Evolutionary conservation across 2,888 invertebrate species (phyloP), one percentile per base, ranked within the genome.

Genomic region (Fragum fragum): DNA sequence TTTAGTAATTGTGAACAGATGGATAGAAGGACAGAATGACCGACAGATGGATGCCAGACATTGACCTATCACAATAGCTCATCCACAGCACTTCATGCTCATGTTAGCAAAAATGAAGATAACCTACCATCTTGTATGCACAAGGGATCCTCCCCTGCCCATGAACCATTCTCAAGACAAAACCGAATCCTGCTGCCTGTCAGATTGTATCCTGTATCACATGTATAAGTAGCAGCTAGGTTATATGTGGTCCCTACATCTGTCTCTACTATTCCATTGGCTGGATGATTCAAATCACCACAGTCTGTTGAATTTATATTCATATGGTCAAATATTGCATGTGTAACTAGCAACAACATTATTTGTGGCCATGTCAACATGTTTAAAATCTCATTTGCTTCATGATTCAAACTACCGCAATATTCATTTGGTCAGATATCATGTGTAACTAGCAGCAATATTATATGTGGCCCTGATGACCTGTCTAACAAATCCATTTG

Each of bases 231-330:
- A 26, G 80, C 83, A n/a, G 26, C 61, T 66, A 68, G 52, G 1
- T 75, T 77, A 57, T 75, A 83, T 0, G 72, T 80, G 18, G 79
- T 77, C 28, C 83, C 83, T 36, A 42, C 32, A 39, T 47, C 29
- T 5, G 63, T 47, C 5, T 28, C 66, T 14, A 83, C 83, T 5
- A 16, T 21, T 23, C 83, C 83, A 73, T 76, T 47, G 26, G 21
- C 21, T 39, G 77, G 80, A 23, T 55, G 21, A n/a, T 59, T 7
- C 18, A 80, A 57, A 28, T 26, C 14, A 23, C 80, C 76, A 73
- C 81, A 81, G 52, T 81, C 81, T 81, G 23, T n/a, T 26, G 28
- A 55, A 21, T 55, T 6, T 39, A 14, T 39, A 9, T 39, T 39
- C 14, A 9, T 14, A 39, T 39, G 6, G 39, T 39, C 14, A 39